A percentile compares a stretch with the other conserved stretches of the same genome.
These are phyloP conservation scores for Orthosia gothica DNA, from an alignment of 2,888 invertebrate species.

Conservation along the genomic window DNA sequence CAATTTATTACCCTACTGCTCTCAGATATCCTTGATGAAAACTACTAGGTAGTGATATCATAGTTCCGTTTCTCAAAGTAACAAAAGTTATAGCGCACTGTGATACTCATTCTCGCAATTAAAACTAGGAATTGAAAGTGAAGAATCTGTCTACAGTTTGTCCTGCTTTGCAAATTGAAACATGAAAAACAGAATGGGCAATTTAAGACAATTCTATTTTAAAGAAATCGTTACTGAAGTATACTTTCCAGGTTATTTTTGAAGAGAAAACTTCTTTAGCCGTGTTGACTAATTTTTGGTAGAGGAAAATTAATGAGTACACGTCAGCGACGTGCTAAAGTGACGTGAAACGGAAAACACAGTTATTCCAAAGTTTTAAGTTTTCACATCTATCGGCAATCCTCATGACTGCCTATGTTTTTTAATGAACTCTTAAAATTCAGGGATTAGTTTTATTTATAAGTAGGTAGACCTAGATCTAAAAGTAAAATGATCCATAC, in stretches of 20 bases:
- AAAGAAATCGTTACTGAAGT: neutral
- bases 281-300: no score
- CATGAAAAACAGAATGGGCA: neutral
- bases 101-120: constrained; percentile 16
- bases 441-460: no score
- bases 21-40: neutral
- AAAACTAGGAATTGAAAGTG: constrained; percentile 20
- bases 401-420: no score
- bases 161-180: constrained; percentile 5
- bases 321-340: no score
- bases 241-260: no score
- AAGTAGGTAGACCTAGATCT: no score
- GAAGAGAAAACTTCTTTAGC: no score
- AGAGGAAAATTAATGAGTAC: no score
- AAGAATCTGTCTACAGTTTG: constrained; percentile 12
- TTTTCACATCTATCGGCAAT: no score
- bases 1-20: neutral
- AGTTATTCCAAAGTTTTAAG: no score
- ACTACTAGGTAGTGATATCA: constrained; percentile 4
- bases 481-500: neutral
- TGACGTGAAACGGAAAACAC: no score
- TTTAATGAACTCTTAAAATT: no score
- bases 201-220: neutral
- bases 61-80: constrained; percentile 10
- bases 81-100: constrained; percentile 16